phyloP scores from a whole-genome alignment of 2,113 vertebrate species.

The Ammodytes marinus region DNA sequence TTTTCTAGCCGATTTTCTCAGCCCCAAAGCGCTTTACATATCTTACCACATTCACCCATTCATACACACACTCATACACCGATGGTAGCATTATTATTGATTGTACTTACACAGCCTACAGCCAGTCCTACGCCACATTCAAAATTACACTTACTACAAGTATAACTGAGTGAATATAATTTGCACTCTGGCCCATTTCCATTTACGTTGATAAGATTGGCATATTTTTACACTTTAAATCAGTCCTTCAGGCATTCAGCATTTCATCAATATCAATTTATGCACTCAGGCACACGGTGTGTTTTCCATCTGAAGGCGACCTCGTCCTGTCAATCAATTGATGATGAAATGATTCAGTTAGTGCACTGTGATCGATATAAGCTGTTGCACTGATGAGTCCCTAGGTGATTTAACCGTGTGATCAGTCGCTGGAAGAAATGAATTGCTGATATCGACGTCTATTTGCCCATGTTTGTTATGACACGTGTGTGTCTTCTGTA shows the following conservation, averaged over 20 bases:
- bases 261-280: background rate
- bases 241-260: background rate
- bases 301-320: background rate
- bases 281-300: background rate
- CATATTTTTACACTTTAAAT: slow-evolving; percentile 12
- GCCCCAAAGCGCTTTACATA: too few relatives aligned
- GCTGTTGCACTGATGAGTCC: background rate
- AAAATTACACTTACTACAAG: background rate
- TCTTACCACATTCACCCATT: too few relatives aligned
- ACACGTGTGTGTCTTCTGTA: background rate
- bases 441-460: background rate
- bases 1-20: too few relatives aligned
- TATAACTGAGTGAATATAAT: background rate
- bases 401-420: slow-evolving; percentile 2
- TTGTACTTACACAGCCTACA: background rate
- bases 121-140: rapidly evolving
- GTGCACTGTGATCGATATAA: background rate
- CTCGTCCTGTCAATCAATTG: background rate
- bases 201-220: background rate
- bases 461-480: background rate
- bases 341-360: slow-evolving; percentile 7
- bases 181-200: background rate
- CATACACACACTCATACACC: too few relatives aligned
- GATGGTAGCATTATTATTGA: background rate
- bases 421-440: background rate